Evolutionary conservation across 2,113 vertebrate species (phyloP).

Genomic region (Pangasianodon gigas): DNA sequence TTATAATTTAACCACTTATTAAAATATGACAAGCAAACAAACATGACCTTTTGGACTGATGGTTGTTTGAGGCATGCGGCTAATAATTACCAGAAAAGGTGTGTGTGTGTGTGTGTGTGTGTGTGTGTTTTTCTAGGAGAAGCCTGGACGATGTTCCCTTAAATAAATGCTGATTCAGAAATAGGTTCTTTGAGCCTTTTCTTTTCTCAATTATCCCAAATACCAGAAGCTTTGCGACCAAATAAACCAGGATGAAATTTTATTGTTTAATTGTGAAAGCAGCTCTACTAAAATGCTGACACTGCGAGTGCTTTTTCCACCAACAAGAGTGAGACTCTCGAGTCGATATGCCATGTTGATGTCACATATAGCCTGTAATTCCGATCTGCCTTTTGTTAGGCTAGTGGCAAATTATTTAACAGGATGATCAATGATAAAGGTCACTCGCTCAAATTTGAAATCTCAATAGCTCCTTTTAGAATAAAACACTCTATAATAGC

Average conservation of each 20-base stretch:
- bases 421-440: not conserved
- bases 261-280: not conserved
- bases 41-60: conserved; percentile 46
- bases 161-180: not conserved
- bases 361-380: not conserved
- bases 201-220: not conserved
- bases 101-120: conserved; percentile 1
- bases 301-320: not conserved
- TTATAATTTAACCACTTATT: conserved; percentile 19
- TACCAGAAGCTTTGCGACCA: not conserved
- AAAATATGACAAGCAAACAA: conserved; percentile 24
- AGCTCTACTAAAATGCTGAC: not conserved
- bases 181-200: not conserved
- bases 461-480: not conserved
- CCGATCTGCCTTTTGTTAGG: not conserved
- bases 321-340: not conserved
- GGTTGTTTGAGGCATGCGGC: conserved; percentile 16
- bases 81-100: conserved; percentile 29
- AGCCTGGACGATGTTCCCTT: not conserved
- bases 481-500: not conserved
- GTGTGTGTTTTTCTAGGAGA: not conserved
- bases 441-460: no score
- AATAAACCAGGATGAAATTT: not conserved
- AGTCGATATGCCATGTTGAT: no score
- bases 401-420: not conserved